These are phyloP conservation scores for Thysanoteuthis rhombus DNA, from an alignment of 2,888 invertebrate species.

Conservation along the genomic window DNA sequence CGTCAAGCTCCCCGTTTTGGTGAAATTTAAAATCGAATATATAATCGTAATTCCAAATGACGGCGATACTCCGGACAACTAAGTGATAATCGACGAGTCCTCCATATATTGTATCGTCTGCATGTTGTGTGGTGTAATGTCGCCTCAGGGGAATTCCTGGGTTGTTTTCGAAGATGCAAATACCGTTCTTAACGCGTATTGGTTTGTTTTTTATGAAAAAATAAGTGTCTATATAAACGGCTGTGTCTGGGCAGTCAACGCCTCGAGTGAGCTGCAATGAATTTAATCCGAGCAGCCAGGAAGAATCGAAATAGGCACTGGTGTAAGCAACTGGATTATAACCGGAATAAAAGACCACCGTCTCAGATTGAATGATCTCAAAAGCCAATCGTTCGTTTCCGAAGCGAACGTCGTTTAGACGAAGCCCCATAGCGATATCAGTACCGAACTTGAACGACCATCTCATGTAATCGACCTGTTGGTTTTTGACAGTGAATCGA, in stretches of 20 bases:
- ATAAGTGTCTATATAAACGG: constrained; percentile 52
- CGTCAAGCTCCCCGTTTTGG: constrained; percentile 57
- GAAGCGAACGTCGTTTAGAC: constrained; percentile 57
- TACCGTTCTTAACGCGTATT: constrained; percentile 43
- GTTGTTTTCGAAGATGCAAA: constrained; percentile 61
- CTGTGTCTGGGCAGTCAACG: constrained; percentile 61
- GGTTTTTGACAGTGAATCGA: constrained; percentile 54
- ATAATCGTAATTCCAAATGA: constrained; percentile 58
- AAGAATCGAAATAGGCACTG: constrained; percentile 50
- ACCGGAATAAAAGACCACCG: constrained; percentile 56
- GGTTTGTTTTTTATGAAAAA: constrained; percentile 47
- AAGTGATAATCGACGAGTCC: constrained; percentile 53
- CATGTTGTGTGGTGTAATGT: constrained; percentile 48
- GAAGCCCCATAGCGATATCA: constrained; percentile 52
- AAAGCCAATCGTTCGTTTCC: constrained; percentile 57
- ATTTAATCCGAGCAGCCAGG: constrained; percentile 54
- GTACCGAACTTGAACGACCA: constrained; percentile 61
- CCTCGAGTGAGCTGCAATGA: constrained; percentile 58
- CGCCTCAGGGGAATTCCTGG: constrained; percentile 55
- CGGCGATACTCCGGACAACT: constrained; percentile 54
- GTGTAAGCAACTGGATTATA: constrained; percentile 50
- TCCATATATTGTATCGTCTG: constrained; percentile 46
- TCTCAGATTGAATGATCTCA: constrained; percentile 60
- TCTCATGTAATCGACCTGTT: constrained; percentile 57
- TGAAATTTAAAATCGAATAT: constrained; percentile 62